A percentile compares a stretch with the other conserved stretches of the same genome.
Conservation (phyloP, 2,113 vertebrate species). For the Nibea coibor region DNA sequence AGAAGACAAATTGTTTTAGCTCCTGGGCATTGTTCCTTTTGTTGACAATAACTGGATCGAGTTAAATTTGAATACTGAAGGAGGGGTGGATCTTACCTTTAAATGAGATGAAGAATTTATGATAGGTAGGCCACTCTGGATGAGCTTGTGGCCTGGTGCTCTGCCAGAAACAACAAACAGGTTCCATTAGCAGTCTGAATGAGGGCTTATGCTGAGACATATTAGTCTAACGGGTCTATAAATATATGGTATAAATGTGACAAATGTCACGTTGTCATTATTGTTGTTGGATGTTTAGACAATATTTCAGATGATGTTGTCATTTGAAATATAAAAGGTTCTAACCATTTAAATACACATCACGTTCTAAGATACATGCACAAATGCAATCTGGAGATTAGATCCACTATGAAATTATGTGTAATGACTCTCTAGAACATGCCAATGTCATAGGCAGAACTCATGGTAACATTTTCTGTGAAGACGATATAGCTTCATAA, state of each 20-base stretch:
- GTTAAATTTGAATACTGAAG: slow-evolving; percentile 8
- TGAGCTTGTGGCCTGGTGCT: slow-evolving; percentile 57
- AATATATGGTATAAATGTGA: slow-evolving; percentile 52
- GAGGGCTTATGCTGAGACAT: slow-evolving; percentile 51
- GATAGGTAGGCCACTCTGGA: background rate
- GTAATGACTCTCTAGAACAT: background rate
- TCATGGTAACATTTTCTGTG: background rate
- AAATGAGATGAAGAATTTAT: slow-evolving; percentile 58
- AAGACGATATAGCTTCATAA: too few relatives aligned
- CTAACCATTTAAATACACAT: background rate
- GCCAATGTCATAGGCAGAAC: background rate
- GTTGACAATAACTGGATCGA: slow-evolving; percentile 32
- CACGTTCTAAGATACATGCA: background rate
- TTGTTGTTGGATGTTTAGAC: too few relatives aligned
- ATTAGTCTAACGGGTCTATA: slow-evolving; percentile 65
- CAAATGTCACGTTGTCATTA: slow-evolving; percentile 45
- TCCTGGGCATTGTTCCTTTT: slow-evolving; percentile 22
- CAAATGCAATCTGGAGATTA: slow-evolving; percentile 1
- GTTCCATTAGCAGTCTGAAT: slow-evolving; percentile 62
- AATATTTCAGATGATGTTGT: too few relatives aligned
- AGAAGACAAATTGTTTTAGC: slow-evolving; percentile 41
- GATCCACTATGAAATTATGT: background rate
- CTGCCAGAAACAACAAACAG: slow-evolving; percentile 66
- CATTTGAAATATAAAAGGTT: too few relatives aligned
- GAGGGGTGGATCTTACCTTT: slow-evolving; percentile 11